Evolutionary conservation across 2,797 vertebrate species (phyloP).

Genomic region (Malurus splendens): DNA sequence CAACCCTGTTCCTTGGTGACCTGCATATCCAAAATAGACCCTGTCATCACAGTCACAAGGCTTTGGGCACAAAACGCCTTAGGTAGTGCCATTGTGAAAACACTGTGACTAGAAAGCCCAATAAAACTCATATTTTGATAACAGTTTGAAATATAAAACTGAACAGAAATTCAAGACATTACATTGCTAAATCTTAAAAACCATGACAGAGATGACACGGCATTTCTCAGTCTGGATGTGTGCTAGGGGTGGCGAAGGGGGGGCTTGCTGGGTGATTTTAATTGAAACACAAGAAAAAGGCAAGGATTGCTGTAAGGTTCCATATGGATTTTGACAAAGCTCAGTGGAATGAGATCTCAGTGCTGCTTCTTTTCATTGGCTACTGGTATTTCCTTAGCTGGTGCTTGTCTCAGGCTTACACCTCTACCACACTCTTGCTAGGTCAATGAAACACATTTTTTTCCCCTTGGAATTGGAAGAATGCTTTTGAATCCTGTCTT

Average conservation of each 20-base stretch:
- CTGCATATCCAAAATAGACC: not conserved
- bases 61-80: not conserved
- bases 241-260: rapidly evolving
- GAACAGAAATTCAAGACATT: not conserved
- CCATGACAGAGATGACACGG: not conserved
- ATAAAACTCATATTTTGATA: not conserved
- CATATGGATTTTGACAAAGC: not conserved
- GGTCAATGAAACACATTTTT: not conserved
- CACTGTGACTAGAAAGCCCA: not conserved
- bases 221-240: not conserved
- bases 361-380: not conserved
- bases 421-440: not conserved
- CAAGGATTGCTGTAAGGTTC: not conserved
- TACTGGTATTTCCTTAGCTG: not conserved
- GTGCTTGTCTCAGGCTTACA: not conserved
- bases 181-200: not conserved
- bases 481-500: not conserved
- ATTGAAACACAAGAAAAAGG: not conserved
- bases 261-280: not conserved
- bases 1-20: not conserved
- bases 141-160: not conserved
- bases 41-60: not conserved
- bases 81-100: not conserved
- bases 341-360: not conserved
- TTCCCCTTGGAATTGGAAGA: not conserved